Percentiles rank a stretch among this genome's conserved stretches.
Evolutionary conservation across 2,797 vertebrate species (phyloP).

Genomic region (Tapera naevia): DNA sequence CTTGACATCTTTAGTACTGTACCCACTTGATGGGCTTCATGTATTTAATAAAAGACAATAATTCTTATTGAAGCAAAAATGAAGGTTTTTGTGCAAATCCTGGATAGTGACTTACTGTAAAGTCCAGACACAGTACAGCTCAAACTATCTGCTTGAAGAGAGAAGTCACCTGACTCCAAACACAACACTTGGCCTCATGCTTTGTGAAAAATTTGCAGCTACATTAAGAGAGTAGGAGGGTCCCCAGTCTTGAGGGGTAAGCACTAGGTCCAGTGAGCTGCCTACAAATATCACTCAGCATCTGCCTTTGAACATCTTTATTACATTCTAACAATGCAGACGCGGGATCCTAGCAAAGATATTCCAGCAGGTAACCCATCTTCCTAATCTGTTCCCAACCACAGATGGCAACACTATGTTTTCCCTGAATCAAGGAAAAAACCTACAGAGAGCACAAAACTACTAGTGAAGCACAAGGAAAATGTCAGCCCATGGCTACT

Average conservation of each 20-base stretch:
- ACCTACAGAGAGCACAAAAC: background rate
- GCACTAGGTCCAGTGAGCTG: background rate
- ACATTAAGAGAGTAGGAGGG: background rate
- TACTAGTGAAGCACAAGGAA: background rate
- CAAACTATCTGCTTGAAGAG: background rate
- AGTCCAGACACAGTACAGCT: background rate
- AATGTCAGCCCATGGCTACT: background rate
- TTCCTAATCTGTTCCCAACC: background rate
- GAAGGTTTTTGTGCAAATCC: background rate
- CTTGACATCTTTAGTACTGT: background rate
- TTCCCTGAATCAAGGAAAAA: background rate
- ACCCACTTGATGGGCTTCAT: background rate
- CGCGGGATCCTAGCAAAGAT: background rate
- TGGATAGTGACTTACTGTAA: background rate
- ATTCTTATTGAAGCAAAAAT: background rate
- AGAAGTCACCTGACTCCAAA: background rate
- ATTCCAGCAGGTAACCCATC: accelerated
- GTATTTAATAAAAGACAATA: background rate
- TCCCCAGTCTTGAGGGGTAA: background rate
- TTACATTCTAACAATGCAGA: background rate
- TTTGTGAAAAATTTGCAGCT: background rate
- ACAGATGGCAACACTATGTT: background rate
- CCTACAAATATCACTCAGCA: background rate
- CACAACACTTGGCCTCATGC: background rate
- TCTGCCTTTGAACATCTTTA: background rate